Evolutionary conservation across 2,113 vertebrate species (phyloP), one percentile per base, ranked within the genome.

Genomic region (Pomatorhinus ruficollis): DNA sequence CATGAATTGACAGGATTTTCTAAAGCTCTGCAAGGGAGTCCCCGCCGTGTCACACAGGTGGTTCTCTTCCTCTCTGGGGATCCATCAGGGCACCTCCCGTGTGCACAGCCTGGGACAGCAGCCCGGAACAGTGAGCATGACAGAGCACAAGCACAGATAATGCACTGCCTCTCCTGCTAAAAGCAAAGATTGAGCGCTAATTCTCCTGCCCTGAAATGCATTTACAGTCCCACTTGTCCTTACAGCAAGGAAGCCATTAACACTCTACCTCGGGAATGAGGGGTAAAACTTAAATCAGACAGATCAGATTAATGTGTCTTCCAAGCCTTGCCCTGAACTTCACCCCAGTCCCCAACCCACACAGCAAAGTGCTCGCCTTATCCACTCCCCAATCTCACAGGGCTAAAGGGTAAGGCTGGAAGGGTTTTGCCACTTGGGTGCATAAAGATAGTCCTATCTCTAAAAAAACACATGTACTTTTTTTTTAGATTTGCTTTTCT

Each of bases 311-410:
- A 37, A 45, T 6, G 3, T 30, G 7, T 37, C 90, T 61, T 78
- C 77, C 27, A 45, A 50, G 47, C 61, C 50, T 61, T 47, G 40
- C 25, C 65, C 61, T 93, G 56, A 87, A 57, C 20, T 87, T 87
- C 57, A 72, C 37, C 30, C 52, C 37, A 37, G 40, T 56, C 18
- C 49, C 65, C 49, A 92, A 11, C 59, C 44, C 27, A 56, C 47
- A 28, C 11, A 72, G 42, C 1, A 0, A 40, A 83, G 49, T 0
- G 0, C 20, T 89, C 47, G 64, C 61, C 27, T 86, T 42, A 77
- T n/a, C 28, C 1, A 0, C 33, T 42, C 56, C 23, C 10, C 49
- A 39, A 0, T 5, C 33, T 77, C 60, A 77, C 2, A 13, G 15
- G 19, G 20, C 22, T 83, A 47, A 78, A 74, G 30, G 42, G 27